phyloP scores from a whole-genome alignment of 2,113 vertebrate species.

The Bufo bufo region DNA sequence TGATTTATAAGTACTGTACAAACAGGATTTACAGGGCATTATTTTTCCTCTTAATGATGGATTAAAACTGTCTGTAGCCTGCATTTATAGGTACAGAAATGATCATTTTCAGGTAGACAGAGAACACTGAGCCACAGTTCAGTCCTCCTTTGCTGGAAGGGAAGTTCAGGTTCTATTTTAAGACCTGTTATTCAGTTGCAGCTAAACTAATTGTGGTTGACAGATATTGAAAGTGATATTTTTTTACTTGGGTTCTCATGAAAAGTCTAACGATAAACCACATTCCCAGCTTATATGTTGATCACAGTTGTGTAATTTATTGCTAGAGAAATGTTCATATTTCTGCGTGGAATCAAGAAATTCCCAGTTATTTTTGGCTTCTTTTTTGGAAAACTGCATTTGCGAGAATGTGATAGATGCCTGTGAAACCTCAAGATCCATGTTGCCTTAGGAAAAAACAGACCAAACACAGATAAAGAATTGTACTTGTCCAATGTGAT shows the following conservation, averaged over 20 bases:
- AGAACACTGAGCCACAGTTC: neutral
- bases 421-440: conserved; percentile 61
- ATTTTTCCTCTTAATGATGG: conserved; percentile 42
- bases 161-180: conserved; percentile 10
- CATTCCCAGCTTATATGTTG: conserved; percentile 30
- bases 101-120: conserved; percentile 6
- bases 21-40: conserved; percentile 50
- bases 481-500: neutral
- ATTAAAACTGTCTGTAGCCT: conserved; percentile 5
- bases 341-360: conserved; percentile 68
- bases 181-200: neutral
- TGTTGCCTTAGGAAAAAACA: conserved; percentile 64
- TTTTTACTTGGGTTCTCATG: conserved; percentile 2
- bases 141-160: neutral
- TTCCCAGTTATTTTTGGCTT: conserved; percentile 71
- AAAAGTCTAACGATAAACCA: neutral
- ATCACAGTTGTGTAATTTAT: conserved; percentile 51
- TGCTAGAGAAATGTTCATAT: conserved; percentile 61
- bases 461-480: conserved; percentile 9
- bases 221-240: conserved; percentile 8
- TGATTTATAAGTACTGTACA: conserved; percentile 42
- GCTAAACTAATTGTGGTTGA: neutral
- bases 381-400: conserved; percentile 70
- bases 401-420: conserved; percentile 66
- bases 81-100: neutral